Evolutionary conservation across 2,888 invertebrate species (phyloP), one percentile per base, ranked within the genome.

Genomic region (Andrena bucephala): DNA sequence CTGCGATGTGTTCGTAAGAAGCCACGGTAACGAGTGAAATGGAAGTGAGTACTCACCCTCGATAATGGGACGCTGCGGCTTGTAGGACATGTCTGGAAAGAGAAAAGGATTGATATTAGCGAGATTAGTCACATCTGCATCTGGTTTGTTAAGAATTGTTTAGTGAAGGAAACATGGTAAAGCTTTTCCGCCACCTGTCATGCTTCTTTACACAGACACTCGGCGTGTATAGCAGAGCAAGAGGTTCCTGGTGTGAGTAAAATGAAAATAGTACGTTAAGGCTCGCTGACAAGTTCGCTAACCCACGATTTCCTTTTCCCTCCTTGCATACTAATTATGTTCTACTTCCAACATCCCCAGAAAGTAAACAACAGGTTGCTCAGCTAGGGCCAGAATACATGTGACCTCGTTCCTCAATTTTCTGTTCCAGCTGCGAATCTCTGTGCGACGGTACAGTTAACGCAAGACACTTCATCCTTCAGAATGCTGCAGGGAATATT

Each of bases 61-160:
- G 85, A 95, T 95, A 90, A 95, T 94, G 85, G 96, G 95, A 89
- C 95, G 95, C 89, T 96, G 94, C 84, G 96, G 96, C 91, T 95
- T 96, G 94, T 96, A 96, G 93, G 96, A 95, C 95, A 96, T 95
- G 95, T 96, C 96, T 96, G 95, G 85, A 96, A 96, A 94, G 94
- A 94, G 91, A 87, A 90, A 90, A 89, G 85, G 76, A 83, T 85
- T 79, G 75, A 78, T 84, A 84, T 88, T 88, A 88, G 87, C 83
- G 33, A 66, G 71, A 85, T 88, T 88, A 86, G 85, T 87, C 62
- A 73, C 89, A 79, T 89, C 48, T 80, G 57, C 63, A 60, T 42
- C 42, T n/a, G 48, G 24, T n/a, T 10, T 4, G 57, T 83, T 77
- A 85, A 87, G 70, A 71, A 62, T 48, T 71, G 57, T 79, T 83